Base-by-base conservation (phyloP, 1,140 invertebrate species). In the Asbolus verrucosus region DNA sequence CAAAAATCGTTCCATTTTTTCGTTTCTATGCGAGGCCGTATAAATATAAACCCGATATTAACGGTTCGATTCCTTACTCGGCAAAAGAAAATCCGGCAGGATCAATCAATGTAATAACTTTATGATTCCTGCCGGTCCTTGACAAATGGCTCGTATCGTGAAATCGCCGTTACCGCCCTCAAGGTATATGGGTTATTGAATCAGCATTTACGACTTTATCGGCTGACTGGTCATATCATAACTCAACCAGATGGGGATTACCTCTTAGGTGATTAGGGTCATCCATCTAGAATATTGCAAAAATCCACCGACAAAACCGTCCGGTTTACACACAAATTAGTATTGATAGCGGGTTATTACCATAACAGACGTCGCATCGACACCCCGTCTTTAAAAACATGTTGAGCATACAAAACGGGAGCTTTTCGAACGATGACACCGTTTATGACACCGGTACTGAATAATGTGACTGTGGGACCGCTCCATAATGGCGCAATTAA, bases 261-360 rank as follows among this genome's bases (percentile, higher is more conserved):
- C 77, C 77, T 79, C 76, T 79, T 79, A 79, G 73, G 76, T 79
- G 77, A 79, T 79, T 79, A 77, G 73, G 75, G 72, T 69, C 62
- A 77, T 79, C 71, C 68, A 72, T 77, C 73, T 75, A n/a, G 46
- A 54, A 54, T 54, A 54, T 54, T 27, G 46, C 18, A 18, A 54
- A 54, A 54, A 54, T 19, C 6, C 18, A 27, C 8, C 3, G 24
- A 27, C 8, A 4, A 27, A 6, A 46, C 15, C 41, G 9, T 46
- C 31, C 16, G 14, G 18, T 62, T 13, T 33, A 62, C 36, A 62
- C 24, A 21, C 27, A 63, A 39, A 63, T 39, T 63, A 14, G 61
- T 41, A 63, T 63, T 63, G 39, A 54, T 54, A 18, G 65, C 16
- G 43, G 43, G 65, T 67, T 21, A 67, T 67, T 67, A 31, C 41